Evolutionary conservation across 2,113 vertebrate species (phyloP).

Genomic region (Strix uralensis): DNA sequence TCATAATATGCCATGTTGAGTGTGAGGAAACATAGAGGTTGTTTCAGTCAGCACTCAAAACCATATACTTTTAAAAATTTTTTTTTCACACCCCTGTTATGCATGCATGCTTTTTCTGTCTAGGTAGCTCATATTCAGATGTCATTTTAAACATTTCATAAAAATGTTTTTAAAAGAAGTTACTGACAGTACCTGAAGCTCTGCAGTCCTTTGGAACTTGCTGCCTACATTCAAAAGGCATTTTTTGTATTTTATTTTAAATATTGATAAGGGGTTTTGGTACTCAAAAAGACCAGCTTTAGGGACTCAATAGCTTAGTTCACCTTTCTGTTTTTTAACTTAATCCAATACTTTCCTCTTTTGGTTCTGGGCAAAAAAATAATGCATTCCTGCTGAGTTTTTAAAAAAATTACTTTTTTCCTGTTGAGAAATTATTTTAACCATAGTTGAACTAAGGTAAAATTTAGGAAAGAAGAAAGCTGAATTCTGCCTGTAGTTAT

Average conservation of each 20-base stretch:
- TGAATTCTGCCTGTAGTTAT: not conserved
- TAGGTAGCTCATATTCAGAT: not conserved
- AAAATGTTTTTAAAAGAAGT: not conserved
- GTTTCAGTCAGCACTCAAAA: not conserved
- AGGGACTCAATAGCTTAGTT: not conserved
- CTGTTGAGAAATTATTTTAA: not conserved
- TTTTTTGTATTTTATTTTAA: not conserved
- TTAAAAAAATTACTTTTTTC: not conserved
- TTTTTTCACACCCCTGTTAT: not conserved
- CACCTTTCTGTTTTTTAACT: not conserved
- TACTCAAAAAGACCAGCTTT: not conserved
- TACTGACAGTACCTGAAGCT: not conserved
- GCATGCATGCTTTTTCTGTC: not conserved
- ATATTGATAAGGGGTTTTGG: not conserved
- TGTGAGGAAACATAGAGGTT: not conserved
- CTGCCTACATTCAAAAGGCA: not conserved
- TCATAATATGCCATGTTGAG: not conserved
- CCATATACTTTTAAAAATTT: not conserved
- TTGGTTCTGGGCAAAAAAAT: not conserved
- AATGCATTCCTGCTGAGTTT: not conserved
- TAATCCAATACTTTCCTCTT: not conserved
- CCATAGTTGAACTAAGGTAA: not conserved
- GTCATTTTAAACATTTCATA: not conserved
- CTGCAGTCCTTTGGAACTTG: not conserved
- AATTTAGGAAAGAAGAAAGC: not conserved